A percentile compares a stretch with the other conserved stretches of the same genome.
Evolutionary conservation across 2,113 vertebrate genomes (phyloP).

Genomic region (Urocynchramus pylzowi): DNA sequence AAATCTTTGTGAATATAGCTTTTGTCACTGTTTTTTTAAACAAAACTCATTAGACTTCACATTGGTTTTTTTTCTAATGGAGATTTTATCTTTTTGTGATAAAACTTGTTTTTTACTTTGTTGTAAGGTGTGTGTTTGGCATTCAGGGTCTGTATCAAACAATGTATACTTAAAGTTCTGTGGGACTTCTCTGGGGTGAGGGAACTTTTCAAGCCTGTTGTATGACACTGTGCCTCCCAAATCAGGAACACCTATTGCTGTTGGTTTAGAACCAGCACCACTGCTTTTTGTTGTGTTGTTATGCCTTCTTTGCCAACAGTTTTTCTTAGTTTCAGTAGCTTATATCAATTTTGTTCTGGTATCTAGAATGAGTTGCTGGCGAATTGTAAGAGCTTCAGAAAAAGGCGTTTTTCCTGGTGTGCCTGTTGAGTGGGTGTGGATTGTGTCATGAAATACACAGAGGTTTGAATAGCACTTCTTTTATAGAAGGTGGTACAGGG

Average conservation of each 20-base stretch:
- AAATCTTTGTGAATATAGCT: background rate
- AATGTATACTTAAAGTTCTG: accelerated
- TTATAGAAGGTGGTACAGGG: background rate
- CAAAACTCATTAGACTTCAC: background rate
- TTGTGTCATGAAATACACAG: background rate
- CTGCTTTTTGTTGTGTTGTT: background rate
- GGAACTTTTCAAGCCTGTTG: background rate
- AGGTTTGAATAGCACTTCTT: background rate
- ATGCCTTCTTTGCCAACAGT: background rate
- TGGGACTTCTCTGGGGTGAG: background rate
- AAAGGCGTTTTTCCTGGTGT: background rate
- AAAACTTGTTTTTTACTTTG: background rate
- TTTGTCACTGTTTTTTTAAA: background rate
- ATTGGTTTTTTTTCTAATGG: background rate
- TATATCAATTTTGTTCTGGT: background rate
- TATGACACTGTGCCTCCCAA: background rate
- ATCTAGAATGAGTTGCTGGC: background rate
- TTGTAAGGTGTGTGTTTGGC: background rate
- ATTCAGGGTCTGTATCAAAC: background rate
- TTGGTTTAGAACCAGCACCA: background rate
- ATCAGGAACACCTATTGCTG: background rate
- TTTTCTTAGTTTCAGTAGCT: background rate
- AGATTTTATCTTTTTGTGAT: background rate
- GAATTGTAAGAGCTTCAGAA: background rate
- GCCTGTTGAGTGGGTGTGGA: background rate